phyloP scores from a whole-genome alignment of 2,797 vertebrate species.

The Malurus splendens region DNA sequence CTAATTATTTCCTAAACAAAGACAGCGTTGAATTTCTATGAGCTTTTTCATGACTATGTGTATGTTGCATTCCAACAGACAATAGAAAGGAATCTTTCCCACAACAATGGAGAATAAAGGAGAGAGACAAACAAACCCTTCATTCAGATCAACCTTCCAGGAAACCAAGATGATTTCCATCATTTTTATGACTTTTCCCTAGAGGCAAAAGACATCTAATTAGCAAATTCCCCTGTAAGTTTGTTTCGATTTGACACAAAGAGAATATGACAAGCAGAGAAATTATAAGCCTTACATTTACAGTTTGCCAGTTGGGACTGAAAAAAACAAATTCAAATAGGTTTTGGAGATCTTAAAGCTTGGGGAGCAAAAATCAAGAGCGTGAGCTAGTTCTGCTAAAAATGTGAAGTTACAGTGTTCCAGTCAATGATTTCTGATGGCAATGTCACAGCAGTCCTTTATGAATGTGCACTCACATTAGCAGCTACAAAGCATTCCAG shows the following conservation, averaged over 20 bases:
- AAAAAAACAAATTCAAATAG: slow-evolving; percentile 71
- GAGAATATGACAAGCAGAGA: slow-evolving; percentile 78
- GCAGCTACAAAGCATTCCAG: background rate
- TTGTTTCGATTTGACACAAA: slow-evolving; percentile 72
- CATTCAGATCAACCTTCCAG: slow-evolving; percentile 69
- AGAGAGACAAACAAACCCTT: slow-evolving; percentile 37
- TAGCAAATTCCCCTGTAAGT: slow-evolving; percentile 81
- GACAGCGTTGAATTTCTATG: background rate
- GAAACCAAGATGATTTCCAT: slow-evolving; percentile 80
- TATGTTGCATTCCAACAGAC: background rate
- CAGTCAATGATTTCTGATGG: background rate
- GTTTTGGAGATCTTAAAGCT: slow-evolving; percentile 48
- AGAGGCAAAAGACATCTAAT: slow-evolving; percentile 82
- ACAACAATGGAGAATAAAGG: background rate
- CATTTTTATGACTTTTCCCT: slow-evolving; percentile 83
- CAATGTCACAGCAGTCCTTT: background rate
- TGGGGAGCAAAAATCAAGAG: background rate
- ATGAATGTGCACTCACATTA: background rate
- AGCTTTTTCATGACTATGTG: background rate
- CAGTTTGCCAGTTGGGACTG: slow-evolving; percentile 73
- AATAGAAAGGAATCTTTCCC: background rate
- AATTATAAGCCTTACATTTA: slow-evolving; percentile 77
- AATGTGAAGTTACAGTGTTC: background rate
- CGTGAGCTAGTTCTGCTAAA: slow-evolving; percentile 6
- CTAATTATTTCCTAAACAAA: background rate